Base-by-base conservation (phyloP, 2,113 vertebrate species). In the Psilopsiagon aurifrons region DNA sequence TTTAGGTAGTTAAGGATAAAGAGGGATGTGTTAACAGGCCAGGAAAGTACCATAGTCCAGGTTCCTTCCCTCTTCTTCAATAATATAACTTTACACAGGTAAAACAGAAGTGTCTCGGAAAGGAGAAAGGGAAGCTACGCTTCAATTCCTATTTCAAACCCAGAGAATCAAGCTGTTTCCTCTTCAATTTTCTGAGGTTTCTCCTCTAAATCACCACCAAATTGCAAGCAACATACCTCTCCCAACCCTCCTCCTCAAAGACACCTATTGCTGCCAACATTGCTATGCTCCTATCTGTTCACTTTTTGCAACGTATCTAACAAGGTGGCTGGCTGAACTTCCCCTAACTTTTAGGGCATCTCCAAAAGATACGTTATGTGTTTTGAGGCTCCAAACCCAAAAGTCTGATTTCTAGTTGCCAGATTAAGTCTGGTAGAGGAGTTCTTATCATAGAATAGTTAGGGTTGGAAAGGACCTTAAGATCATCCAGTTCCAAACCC, bases 221-320 rank as follows among this genome's bases (percentile, higher is more conserved):
- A 78, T 47, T 2, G 6, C 28, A 70, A 29, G 29, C 16, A 70
- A 37, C 16, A 17, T 1, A 47, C 7, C 24, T 37, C 24, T n/a
- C 35, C n/a, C 37, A 16, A 60, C 19, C 8, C 25, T 20, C 25
- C 39, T 57, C 49, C 28, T 2, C 24, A 69, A 52, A 37, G 49
- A 83, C 62, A 69, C 17, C 15, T 20, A 60, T 20, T 3, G 2
- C 17, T 55, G n/a, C 22, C 39, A 37, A 12, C 3, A 5, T 10
- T 49, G 15, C 6, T n/a, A n/a, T 28, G 23, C 5, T 41, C 22
- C 57, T 41, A 20, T 3, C 11, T 27, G 49, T 11, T 51, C 55
- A 39, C 28, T 55, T 74, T 44, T 13, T 55, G 54, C 1, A 1
- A 59, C 0, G 0, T 18, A 62, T 4, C 49, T 33, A 76, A 71